Conservation (phyloP, 2,113 vertebrate species). For the Anas platyrhynchos region DNA sequence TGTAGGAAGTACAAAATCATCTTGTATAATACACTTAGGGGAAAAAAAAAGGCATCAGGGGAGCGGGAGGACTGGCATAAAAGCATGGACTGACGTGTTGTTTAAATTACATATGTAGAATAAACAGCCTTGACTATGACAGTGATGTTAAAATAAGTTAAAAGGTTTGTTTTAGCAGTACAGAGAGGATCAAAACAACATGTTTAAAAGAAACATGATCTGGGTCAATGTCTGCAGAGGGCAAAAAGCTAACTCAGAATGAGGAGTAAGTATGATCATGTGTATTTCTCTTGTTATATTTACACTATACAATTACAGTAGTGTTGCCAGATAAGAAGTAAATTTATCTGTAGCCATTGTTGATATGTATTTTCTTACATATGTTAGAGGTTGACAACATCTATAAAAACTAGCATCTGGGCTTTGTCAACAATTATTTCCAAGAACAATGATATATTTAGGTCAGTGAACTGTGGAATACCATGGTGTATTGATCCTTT, state of each 20-base stretch:
- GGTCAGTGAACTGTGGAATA: not conserved
- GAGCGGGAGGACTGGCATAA: not conserved
- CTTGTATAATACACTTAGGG: not conserved
- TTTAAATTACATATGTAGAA: conserved; percentile 3
- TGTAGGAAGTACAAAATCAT: not conserved
- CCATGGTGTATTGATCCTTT: not conserved
- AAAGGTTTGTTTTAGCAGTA: conserved; percentile 43
- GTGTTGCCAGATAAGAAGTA: not conserved
- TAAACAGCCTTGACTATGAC: conserved; percentile 34
- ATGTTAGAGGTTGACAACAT: conserved; percentile 31
- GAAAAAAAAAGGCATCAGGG: rapidly evolving
- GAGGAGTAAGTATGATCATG: not conserved
- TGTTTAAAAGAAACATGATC: conserved; percentile 30
- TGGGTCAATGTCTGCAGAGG: not conserved
- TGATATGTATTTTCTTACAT: conserved; percentile 42
- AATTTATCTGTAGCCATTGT: conserved; percentile 5
- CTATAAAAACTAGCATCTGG: conserved; percentile 30
- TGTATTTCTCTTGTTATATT: conserved; percentile 37
- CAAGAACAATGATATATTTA: conserved; percentile 23
- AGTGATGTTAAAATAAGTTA: conserved; percentile 24
- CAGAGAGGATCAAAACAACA: conserved; percentile 17
- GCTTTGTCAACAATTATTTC: conserved; percentile 42
- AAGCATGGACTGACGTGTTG: conserved; percentile 15
- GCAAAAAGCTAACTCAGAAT: conserved; percentile 9
- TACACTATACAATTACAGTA: conserved; percentile 14